These are phyloP conservation scores for Serrognathus titanus DNA, from an alignment of 2,888 invertebrate species.

Conservation along the genomic window DNA sequence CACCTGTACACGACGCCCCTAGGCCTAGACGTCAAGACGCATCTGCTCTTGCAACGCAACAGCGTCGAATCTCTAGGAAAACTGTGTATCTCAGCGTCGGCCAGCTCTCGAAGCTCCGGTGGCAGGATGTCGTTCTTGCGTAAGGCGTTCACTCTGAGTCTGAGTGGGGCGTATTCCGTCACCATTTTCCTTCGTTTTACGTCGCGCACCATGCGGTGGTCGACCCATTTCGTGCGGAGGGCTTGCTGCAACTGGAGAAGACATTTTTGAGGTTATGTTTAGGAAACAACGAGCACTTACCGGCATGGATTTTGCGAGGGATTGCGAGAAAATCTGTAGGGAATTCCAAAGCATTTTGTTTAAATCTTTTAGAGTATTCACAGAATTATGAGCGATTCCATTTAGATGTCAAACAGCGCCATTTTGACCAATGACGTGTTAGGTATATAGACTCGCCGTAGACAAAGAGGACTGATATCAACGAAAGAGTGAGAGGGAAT, in stretches of 20 bases:
- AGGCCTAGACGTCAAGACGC: slow-evolving; percentile 84
- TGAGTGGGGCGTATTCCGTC: slow-evolving; percentile 69
- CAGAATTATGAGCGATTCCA: too few relatives aligned
- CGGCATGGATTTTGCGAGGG: neutral
- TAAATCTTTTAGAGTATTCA: neutral
- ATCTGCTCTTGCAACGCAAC: slow-evolving; percentile 68
- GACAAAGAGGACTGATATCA: too few relatives aligned
- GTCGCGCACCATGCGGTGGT: slow-evolving; percentile 83
- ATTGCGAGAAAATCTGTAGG: neutral
- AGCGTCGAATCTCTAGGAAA: slow-evolving; percentile 73
- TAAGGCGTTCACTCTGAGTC: slow-evolving; percentile 78
- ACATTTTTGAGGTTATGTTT: slow-evolving; percentile 10
- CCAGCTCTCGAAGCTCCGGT: slow-evolving; percentile 71
- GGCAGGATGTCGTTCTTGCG: slow-evolving; percentile 86
- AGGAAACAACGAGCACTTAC: neutral
- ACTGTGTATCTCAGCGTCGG: slow-evolving; percentile 67
- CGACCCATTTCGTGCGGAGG: slow-evolving; percentile 73
- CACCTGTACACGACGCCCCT: slow-evolving; percentile 77
- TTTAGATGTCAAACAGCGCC: too few relatives aligned
- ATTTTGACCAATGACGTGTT: too few relatives aligned
- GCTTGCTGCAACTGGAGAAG: slow-evolving; percentile 65
- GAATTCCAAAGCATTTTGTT: slow-evolving; percentile 1
- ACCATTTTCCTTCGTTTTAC: slow-evolving; percentile 75
- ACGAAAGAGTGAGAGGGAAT: too few relatives aligned
- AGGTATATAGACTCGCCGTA: too few relatives aligned